These are phyloP conservation scores for Fragum sueziense DNA, from an alignment of 2,888 invertebrate genomes.

Conservation along the genomic window DNA sequence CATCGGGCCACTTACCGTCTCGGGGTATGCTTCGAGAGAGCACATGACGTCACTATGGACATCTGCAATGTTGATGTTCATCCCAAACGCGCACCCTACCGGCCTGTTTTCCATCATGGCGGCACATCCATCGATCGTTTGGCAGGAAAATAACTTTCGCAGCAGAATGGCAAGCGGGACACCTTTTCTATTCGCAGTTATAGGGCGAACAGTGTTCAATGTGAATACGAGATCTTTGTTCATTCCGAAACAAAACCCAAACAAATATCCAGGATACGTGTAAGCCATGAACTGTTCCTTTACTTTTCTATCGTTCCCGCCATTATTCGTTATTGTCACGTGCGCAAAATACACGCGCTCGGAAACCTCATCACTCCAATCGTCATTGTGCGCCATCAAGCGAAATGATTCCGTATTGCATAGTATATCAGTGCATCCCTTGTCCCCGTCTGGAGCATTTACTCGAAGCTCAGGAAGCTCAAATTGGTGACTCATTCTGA, in stretches of 20 bases:
- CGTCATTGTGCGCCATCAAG: slow-evolving; percentile 47
- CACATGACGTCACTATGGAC: slow-evolving; percentile 31
- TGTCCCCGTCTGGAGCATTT: neutral
- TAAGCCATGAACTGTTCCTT: slow-evolving; percentile 38
- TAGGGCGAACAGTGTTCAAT: slow-evolving; percentile 37
- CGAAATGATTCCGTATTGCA: slow-evolving; percentile 29
- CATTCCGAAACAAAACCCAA: slow-evolving; percentile 50
- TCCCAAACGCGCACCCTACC: slow-evolving; percentile 43
- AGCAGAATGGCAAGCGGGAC: slow-evolving; percentile 36
- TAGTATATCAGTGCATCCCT: slow-evolving; percentile 49
- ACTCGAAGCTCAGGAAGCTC: neutral
- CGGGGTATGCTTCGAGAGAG: slow-evolving; percentile 39
- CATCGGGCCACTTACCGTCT: slow-evolving; percentile 11
- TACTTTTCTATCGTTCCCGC: neutral
- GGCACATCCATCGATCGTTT: slow-evolving; percentile 30
- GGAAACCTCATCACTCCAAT: slow-evolving; percentile 41
- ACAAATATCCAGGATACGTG: slow-evolving; percentile 40
- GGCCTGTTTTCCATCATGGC: slow-evolving; percentile 32
- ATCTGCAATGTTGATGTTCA: slow-evolving; percentile 42
- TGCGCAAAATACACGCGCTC: slow-evolving; percentile 36
- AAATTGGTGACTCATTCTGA: slow-evolving; percentile 30
- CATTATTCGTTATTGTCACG: slow-evolving; percentile 29
- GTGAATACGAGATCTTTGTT: slow-evolving; percentile 36
- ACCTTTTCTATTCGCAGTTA: slow-evolving; percentile 15
- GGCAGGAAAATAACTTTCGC: slow-evolving; percentile 27